phyloP scores from a whole-genome alignment of 2,888 invertebrate species.

The Nebria salina region DNA sequence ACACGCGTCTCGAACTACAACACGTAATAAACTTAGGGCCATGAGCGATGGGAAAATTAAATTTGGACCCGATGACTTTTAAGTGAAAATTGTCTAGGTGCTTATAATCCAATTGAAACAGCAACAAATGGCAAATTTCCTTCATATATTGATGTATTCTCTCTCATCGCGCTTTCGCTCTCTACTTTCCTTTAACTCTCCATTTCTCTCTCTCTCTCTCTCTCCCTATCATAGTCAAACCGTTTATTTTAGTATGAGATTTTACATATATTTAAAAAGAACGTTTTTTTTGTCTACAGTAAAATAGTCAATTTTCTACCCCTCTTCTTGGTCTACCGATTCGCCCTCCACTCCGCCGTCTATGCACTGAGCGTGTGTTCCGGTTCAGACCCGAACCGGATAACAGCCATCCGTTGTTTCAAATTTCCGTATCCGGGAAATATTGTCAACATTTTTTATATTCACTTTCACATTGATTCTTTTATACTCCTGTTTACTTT shows the following conservation, averaged over 20 bases:
- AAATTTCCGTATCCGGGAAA: constrained; percentile 44
- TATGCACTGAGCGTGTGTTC: background rate
- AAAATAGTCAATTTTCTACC: background rate
- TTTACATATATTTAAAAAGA: no score
- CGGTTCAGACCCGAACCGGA: constrained; percentile 11
- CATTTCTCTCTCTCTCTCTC: no score
- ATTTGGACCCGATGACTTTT: constrained; percentile 43
- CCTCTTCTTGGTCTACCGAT: constrained; percentile 5
- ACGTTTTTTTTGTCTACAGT: background rate
- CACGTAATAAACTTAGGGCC: constrained; percentile 16
- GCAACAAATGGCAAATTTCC: constrained; percentile 27
- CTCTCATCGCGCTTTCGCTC: no score
- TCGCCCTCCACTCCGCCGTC: background rate
- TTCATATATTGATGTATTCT: background rate
- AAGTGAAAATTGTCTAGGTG: constrained; percentile 38
- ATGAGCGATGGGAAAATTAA: constrained; percentile 27
- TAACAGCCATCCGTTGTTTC: constrained; percentile 42
- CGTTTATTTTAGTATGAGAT: no score
- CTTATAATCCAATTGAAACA: constrained; percentile 43
- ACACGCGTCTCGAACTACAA: background rate
- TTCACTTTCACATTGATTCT: background rate
- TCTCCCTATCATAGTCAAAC: no score
- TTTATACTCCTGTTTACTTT: background rate
- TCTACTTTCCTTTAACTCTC: no score
- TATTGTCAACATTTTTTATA: constrained; percentile 43